Conservation (phyloP, 2,113 vertebrate genomes). For the Heteronetta atricapilla region DNA sequence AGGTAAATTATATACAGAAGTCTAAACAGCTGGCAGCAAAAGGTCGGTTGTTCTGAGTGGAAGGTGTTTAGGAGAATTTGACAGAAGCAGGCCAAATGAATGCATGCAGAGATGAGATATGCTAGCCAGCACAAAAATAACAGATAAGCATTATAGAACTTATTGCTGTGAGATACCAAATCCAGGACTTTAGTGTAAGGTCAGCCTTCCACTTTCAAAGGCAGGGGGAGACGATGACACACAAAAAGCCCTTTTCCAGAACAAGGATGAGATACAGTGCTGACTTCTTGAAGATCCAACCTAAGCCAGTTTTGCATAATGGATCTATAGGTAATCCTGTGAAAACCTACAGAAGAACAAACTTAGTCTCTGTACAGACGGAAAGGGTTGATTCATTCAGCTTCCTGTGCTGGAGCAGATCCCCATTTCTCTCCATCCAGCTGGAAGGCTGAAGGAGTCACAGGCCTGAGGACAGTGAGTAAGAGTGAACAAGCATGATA, state of each 20-base stretch:
- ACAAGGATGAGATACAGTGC: not conserved
- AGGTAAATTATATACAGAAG: not conserved
- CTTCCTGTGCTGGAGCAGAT: not conserved
- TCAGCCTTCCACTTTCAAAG: not conserved
- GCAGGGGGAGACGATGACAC: not conserved
- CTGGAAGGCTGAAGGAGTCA: constrained; percentile 8
- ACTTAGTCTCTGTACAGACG: not conserved
- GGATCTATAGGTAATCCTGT: not conserved
- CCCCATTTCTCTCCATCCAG: not conserved
- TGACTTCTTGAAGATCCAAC: not conserved
- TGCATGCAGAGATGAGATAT: not conserved
- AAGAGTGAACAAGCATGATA: constrained; percentile 7
- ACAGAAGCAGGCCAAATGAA: not conserved
- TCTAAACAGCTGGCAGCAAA: not conserved
- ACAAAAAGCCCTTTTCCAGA: not conserved
- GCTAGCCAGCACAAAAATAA: not conserved
- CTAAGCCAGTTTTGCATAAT: not conserved
- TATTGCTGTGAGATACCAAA: not conserved
- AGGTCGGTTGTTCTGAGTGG: not conserved
- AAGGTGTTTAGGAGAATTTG: not conserved
- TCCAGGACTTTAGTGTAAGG: not conserved
- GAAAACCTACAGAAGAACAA: not conserved
- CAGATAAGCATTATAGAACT: not conserved
- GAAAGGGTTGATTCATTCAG: not conserved
- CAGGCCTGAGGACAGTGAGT: not conserved